Percentiles rank a stretch among this genome's conserved stretches.
Conservation (phyloP, 2,113 vertebrate species). For the Clinocottus analis region DNA sequence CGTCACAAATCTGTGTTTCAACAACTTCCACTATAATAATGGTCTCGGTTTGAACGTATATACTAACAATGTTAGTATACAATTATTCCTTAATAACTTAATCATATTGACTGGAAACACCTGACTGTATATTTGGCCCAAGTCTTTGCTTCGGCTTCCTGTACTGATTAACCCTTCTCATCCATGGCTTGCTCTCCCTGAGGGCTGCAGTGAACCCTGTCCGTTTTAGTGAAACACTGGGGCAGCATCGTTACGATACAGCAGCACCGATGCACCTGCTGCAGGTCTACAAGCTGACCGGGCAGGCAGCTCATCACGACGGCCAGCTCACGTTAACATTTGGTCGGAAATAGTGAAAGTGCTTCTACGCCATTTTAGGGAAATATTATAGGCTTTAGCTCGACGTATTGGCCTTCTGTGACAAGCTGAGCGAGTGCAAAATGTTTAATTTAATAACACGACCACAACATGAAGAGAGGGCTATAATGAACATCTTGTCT, state of each 20-base stretch:
- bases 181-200: neutral
- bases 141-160: neutral
- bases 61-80: neutral
- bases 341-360: slow-evolving; percentile 28
- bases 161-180: neutral
- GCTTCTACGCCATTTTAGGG: slow-evolving; percentile 69
- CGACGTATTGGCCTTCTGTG: slow-evolving; percentile 49
- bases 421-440: slow-evolving; percentile 1
- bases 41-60: neutral
- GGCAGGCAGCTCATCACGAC: slow-evolving; percentile 26
- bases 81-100: no score
- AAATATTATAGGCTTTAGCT: slow-evolving; percentile 42
- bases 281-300: neutral
- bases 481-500: neutral
- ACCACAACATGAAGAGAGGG: fast-evolving
- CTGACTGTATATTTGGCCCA: neutral
- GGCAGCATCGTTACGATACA: slow-evolving; percentile 1
- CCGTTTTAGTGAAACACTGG: neutral
- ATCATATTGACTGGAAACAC: neutral
- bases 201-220: neutral
- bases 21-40: no score
- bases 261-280: slow-evolving; percentile 44
- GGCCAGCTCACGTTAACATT: slow-evolving; percentile 27
- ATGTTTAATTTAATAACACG: neutral
- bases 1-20: neutral